Percentiles rank a stretch among this genome's conserved stretches.
Evolutionary conservation across 2,888 invertebrate genomes (phyloP).

Genomic region (Actias luna): DNA sequence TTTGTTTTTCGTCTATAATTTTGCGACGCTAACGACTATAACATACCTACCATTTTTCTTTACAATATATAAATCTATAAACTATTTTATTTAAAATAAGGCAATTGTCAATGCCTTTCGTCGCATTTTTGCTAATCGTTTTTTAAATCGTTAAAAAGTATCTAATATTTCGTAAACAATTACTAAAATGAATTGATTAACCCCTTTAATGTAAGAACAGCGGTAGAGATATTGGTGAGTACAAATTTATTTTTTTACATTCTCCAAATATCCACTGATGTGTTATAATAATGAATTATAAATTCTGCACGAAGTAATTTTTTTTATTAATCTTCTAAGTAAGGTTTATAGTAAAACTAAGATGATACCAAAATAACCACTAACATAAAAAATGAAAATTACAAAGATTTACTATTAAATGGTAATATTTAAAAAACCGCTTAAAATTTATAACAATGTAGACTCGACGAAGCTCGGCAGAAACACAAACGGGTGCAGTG

Average conservation of each 20-base stretch:
- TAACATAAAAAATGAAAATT: background rate
- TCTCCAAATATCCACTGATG: constrained; percentile 49
- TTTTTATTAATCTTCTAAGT: background rate
- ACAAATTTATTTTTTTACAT: constrained; percentile 10
- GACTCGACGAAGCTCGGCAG: constrained; percentile 73
- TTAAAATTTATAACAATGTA: constrained; percentile 35
- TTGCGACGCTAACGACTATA: constrained; percentile 68
- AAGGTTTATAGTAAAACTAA: too few relatives aligned
- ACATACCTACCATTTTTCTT: constrained; percentile 74
- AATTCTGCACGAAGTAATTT: too few relatives aligned
- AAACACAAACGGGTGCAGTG: constrained; percentile 69
- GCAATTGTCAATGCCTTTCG: background rate
- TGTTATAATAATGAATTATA: too few relatives aligned
- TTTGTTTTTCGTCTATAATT: constrained; percentile 56
- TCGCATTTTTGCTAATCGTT: background rate
- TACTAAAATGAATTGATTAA: background rate
- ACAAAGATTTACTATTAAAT: background rate
- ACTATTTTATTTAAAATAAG: constrained; percentile 7
- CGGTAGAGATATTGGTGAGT: constrained; percentile 26
- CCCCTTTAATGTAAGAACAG: constrained; percentile 11
- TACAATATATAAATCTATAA: constrained; percentile 32
- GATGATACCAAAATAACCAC: background rate
- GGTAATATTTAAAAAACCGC: background rate
- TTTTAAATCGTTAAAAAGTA: background rate
- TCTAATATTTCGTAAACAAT: background rate